Evolutionary conservation across 2,888 invertebrate genomes (phyloP), one percentile per base, ranked within the genome.

Genomic region (Dolomedes plantarius): DNA sequence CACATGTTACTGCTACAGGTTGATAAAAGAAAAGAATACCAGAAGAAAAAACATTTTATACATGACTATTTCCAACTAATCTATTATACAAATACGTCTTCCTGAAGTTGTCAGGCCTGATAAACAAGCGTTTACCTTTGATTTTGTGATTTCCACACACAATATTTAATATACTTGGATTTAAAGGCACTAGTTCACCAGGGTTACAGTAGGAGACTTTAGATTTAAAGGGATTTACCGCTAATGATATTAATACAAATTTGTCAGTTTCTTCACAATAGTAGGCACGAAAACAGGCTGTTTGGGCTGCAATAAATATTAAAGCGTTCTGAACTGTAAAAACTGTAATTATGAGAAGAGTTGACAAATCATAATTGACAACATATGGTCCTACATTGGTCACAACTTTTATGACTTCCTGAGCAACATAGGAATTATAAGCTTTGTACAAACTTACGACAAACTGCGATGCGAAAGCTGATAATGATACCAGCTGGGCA

Each of bases 231-330:
- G 82, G 82, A 64, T 83, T 83, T 16, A 50, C 2, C 32, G 50
- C 16, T 46, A 83, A 72, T 13, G 64, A 32, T 27, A 72, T 67
- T 50, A 83, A 36, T 39, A 83, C 64, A 72, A 71, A 83, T 23
- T 83, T 65, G 72, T 72, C 29, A 7, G 71, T n/a, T 16, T 71
- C 29, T 13, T 27, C 9, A 23, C 50, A 65, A 23, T 76, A 31
- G 39, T 83, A 83, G n/a, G 67, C 28, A n/a, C 82, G 31, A 1
- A 83, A 64, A 1, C 64, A 5, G 3, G 39, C 36, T 9, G 16
- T 71, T 19, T 72, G 71, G 2, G 76, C 64, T 41, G 39, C 2
- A 6, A 9, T 7, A 29, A 46, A 69, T 23, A 83, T 29, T 0
- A 36, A 16, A 46, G 50, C 16, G 83, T 50, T 50, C 27, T 83